A percentile compares a stretch with the other conserved stretches of the same genome.
Conservation (phyloP, 2,888 invertebrate genomes). For the Adelphocoris suturalis region DNA sequence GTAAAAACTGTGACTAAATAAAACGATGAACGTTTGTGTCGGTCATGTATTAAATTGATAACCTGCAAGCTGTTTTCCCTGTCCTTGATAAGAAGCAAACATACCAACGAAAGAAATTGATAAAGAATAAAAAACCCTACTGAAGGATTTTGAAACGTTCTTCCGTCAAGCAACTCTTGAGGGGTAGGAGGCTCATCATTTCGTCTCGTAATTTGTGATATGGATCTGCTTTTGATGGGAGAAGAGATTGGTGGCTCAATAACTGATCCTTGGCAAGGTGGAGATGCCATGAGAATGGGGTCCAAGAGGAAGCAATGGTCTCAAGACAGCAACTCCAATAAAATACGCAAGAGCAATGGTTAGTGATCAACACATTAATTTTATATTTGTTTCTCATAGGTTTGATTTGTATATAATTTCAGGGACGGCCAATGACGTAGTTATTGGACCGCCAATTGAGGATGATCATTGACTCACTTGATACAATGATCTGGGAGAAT, state of each 20-base stretch:
- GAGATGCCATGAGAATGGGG: conserved; percentile 68
- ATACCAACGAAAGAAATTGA: not conserved
- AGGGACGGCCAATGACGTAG: no score
- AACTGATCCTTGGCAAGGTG: conserved; percentile 72
- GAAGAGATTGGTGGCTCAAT: conserved; percentile 69
- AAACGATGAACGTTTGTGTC: conserved; percentile 43
- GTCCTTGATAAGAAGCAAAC: conserved; percentile 41
- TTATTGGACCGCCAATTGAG: no score
- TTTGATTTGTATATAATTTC: no score
- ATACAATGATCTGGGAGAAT: no score
- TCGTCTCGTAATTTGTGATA: conserved; percentile 53
- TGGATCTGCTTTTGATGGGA: conserved; percentile 73
- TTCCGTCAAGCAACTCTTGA: not conserved
- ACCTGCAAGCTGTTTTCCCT: conserved; percentile 74
- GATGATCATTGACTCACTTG: no score
- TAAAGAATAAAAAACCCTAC: not conserved
- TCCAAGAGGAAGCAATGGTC: conserved; percentile 73
- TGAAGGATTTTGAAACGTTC: not conserved
- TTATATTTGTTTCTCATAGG: no score
- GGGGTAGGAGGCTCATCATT: not conserved
- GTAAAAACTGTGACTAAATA: conserved; percentile 46
- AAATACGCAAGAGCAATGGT: conserved; percentile 73
- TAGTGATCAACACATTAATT: conserved; percentile 12
- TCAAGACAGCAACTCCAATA: conserved; percentile 68
- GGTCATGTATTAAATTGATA: conserved; percentile 67